phyloP scores from a whole-genome alignment of 2,888 invertebrate genomes.

The Acrobasis suavella region DNA sequence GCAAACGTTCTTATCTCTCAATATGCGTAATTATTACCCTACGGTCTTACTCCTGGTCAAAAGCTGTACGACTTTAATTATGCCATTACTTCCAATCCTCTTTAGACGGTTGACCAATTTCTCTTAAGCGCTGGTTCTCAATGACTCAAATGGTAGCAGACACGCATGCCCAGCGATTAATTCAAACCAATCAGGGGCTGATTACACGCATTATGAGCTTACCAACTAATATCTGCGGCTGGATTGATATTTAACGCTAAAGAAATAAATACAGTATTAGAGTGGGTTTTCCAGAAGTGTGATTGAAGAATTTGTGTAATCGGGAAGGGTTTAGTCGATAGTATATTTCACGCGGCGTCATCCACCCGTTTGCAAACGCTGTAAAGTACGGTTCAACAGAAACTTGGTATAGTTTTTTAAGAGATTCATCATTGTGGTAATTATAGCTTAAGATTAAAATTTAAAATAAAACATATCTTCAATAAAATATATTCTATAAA shows the following conservation, averaged over 20 bases:
- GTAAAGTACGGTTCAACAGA: neutral
- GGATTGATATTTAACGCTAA: slow-evolving; percentile 37
- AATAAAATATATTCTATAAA: too few species aligned
- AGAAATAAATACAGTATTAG: slow-evolving; percentile 36
- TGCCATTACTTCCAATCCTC: slow-evolving; percentile 76
- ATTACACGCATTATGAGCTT: slow-evolving; percentile 76
- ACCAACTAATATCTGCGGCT: slow-evolving; percentile 52
- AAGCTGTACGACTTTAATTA: slow-evolving; percentile 72
- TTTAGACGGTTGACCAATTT: slow-evolving; percentile 60
- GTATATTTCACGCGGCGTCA: slow-evolving; percentile 74
- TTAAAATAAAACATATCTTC: too few species aligned
- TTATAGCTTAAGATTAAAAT: too few species aligned
- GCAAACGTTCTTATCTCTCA: too few species aligned
- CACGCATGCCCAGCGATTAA: slow-evolving; percentile 79
- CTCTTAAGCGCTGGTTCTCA: slow-evolving; percentile 63
- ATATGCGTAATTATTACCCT: slow-evolving; percentile 1
- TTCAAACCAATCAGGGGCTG: slow-evolving; percentile 79
- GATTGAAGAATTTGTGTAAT: slow-evolving; percentile 34
- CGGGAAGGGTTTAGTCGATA: slow-evolving; percentile 55
- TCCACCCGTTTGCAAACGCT: neutral
- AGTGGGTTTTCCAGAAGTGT: too few species aligned
- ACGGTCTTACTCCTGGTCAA: slow-evolving; percentile 49
- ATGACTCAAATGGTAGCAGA: slow-evolving; percentile 70
- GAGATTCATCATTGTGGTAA: too few species aligned
- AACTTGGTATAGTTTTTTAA: neutral